A percentile compares a stretch with the other conserved stretches of the same genome.
Evolutionary conservation across 2,888 invertebrate species (phyloP).

Genomic region (Catocala fraxini): DNA sequence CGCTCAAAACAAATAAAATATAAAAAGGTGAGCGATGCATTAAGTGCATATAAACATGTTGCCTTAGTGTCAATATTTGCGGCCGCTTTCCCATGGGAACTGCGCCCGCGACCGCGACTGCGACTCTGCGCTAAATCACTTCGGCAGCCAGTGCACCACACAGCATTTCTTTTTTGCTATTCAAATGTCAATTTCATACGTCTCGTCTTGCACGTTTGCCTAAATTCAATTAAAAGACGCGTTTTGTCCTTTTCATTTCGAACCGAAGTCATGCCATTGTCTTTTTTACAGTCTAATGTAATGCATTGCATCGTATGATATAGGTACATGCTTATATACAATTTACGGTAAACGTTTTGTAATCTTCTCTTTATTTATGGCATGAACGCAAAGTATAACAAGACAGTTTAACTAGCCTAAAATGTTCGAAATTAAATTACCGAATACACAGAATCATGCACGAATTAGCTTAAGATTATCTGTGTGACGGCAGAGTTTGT

Average conservation of each 20-base stretch:
- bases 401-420: too few species aligned
- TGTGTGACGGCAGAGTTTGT: too few species aligned
- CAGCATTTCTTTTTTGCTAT: constrained; percentile 80
- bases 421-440: too few species aligned
- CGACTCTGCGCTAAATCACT: constrained; percentile 79
- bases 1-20: constrained; percentile 83
- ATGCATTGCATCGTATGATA: too few species aligned
- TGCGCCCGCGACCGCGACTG: constrained; percentile 61
- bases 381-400: too few species aligned
- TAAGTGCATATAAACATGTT: constrained; percentile 88
- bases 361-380: too few species aligned
- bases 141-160: constrained; percentile 61
- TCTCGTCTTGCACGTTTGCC: constrained; percentile 50
- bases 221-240: constrained; percentile 72
- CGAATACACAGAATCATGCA: too few species aligned
- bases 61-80: constrained; percentile 86
- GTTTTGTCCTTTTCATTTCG: constrained; percentile 46
- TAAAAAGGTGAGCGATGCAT: constrained; percentile 86
- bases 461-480: too few species aligned
- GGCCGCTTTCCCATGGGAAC: constrained; percentile 85
- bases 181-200: constrained; percentile 79
- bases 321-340: too few species aligned
- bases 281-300: constrained; percentile 10
- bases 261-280: constrained; percentile 2
- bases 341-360: too few species aligned